These are phyloP conservation scores for Charadrius vociferus DNA, from an alignment of 2,113 vertebrate species.

Conservation along the genomic window DNA sequence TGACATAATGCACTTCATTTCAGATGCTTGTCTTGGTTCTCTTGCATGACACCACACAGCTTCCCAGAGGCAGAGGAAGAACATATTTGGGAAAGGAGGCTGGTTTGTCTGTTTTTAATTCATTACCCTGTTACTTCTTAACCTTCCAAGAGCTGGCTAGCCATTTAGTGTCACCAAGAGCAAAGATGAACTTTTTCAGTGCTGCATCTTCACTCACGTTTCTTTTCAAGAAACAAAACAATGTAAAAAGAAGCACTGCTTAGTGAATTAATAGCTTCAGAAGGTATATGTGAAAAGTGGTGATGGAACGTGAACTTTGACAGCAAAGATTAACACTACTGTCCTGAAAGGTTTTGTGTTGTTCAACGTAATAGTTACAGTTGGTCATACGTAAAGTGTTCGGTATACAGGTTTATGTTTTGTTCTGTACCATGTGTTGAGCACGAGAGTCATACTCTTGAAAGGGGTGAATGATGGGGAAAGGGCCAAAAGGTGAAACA, in stretches of 20 bases:
- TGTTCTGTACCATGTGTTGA: background rate
- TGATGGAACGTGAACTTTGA: background rate
- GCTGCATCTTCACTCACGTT: background rate
- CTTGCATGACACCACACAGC: background rate
- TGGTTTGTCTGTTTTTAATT: background rate
- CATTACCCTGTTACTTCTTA: background rate
- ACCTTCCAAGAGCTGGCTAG: background rate
- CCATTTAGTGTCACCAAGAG: background rate
- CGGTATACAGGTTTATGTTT: background rate
- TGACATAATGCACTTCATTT: background rate
- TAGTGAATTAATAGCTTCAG: background rate
- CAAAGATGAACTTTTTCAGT: background rate
- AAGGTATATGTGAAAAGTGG: background rate
- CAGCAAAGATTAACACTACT: background rate
- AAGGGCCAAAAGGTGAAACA: background rate
- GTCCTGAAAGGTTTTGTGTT: background rate
- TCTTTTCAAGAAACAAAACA: background rate
- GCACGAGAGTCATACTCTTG: background rate
- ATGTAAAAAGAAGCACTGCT: background rate
- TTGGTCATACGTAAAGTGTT: background rate
- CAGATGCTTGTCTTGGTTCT: background rate
- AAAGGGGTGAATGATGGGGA: background rate
- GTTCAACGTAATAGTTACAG: background rate
- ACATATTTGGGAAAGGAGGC: rapidly evolving
- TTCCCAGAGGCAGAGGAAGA: background rate